Evolutionary conservation across 2,113 vertebrate genomes (phyloP).

Genomic region (Gymnarchus niloticus): DNA sequence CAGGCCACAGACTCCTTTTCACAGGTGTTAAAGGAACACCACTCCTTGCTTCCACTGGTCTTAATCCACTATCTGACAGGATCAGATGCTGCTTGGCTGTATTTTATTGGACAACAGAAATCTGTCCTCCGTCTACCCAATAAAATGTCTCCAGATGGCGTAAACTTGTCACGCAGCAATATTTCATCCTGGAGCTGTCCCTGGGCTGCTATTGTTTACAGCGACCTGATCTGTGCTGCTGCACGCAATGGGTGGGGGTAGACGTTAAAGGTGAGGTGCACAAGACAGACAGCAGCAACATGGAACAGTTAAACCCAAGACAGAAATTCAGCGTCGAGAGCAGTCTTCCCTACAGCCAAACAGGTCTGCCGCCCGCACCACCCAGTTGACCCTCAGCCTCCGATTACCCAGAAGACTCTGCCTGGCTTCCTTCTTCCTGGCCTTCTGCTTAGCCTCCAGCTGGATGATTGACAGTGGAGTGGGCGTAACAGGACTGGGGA

Average conservation of each 20-base stretch:
- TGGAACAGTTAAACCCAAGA: no score
- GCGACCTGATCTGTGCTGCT: slow-evolving; percentile 11
- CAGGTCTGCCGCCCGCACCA: neutral
- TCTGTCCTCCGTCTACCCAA: neutral
- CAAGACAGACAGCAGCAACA: no score
- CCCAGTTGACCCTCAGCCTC: neutral
- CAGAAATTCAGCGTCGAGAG: no score
- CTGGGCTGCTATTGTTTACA: slow-evolving; percentile 32
- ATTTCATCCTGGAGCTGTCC: slow-evolving; percentile 32
- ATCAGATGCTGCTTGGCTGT: neutral
- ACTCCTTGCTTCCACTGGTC: neutral
- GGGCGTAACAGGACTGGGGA: slow-evolving; percentile 75
- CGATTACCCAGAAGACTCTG: slow-evolving; percentile 79
- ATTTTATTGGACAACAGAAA: neutral
- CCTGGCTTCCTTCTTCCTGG: slow-evolving; percentile 79
- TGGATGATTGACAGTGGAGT: slow-evolving; percentile 72
- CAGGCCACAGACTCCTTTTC: no score
- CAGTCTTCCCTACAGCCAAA: no score
- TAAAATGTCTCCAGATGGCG: slow-evolving; percentile 29
- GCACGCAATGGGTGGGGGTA: no score
- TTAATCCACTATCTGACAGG: neutral
- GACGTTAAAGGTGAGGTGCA: no score
- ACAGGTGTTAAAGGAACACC: neutral
- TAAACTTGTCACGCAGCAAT: slow-evolving; percentile 32
- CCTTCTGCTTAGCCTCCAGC: slow-evolving; percentile 80